These are phyloP conservation scores for Hoplias malabaricus DNA, from an alignment of 2,113 vertebrate species.

Conservation along the genomic window DNA sequence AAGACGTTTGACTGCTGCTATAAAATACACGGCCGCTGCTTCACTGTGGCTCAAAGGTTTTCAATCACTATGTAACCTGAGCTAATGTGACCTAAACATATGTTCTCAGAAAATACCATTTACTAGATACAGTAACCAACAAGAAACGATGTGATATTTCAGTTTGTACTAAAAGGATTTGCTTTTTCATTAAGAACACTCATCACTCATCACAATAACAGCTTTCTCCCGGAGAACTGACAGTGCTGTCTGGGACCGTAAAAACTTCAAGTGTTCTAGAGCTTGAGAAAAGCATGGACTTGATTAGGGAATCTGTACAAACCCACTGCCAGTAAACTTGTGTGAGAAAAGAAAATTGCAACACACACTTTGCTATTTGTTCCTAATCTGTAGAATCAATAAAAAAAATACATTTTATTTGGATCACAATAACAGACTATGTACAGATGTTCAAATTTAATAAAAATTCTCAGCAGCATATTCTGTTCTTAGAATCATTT, in stretches of 20 bases:
- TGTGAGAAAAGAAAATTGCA: neutral
- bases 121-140: neutral
- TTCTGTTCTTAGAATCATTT: no score
- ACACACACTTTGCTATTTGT: neutral
- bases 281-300: neutral
- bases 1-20: neutral
- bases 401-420: neutral
- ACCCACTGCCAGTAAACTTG: neutral
- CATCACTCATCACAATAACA: conserved; percentile 7
- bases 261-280: neutral
- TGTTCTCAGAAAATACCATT: neutral
- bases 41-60: neutral
- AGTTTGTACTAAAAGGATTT: neutral
- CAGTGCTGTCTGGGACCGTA: conserved; percentile 13
- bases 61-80: neutral
- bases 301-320: conserved; percentile 5
- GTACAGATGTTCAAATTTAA: no score
- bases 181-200: neutral
- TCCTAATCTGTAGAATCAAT: neutral
- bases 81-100: neutral
- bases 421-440: no score
- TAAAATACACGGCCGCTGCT: neutral
- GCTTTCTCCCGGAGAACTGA: neutral
- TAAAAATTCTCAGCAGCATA: no score
- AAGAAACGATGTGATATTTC: neutral